A percentile compares a stretch with the other conserved stretches of the same genome.
phyloP scores from a whole-genome alignment of 1,140 invertebrate genomes.

The Scaptodrosophila lebanonensis region DNA sequence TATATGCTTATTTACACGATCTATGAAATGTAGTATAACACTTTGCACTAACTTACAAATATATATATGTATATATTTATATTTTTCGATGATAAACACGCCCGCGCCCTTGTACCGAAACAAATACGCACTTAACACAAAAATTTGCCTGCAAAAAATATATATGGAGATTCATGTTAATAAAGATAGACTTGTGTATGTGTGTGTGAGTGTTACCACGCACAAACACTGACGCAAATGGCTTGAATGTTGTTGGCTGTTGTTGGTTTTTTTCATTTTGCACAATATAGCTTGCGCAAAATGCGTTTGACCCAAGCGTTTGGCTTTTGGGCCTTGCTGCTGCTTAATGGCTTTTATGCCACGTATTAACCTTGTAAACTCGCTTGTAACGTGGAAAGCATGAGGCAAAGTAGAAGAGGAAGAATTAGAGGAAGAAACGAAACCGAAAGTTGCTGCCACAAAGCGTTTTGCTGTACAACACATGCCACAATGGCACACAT shows the following conservation, averaged over 20 bases:
- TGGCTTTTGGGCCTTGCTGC: not conserved
- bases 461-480: conserved; percentile 49
- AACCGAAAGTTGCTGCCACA: conserved; percentile 41
- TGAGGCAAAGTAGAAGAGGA: too few relatives aligned
- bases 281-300: not conserved
- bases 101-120: too few relatives aligned
- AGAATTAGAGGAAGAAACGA: too few relatives aligned
- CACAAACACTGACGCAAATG: conserved; percentile 50
- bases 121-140: conserved; percentile 41
- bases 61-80: conserved; percentile 44
- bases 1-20: conserved; percentile 50
- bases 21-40: conserved; percentile 4
- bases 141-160: conserved; percentile 50
- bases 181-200: too few relatives aligned
- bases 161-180: conserved; percentile 32
- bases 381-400: too few relatives aligned
- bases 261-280: not conserved
- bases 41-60: conserved; percentile 6
- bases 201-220: too few relatives aligned
- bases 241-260: conserved; percentile 34
- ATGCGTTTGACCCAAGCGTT: conserved; percentile 53
- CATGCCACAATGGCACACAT: conserved; percentile 29
- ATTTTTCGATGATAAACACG: too few relatives aligned
- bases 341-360: conserved; percentile 65
- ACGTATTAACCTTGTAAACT: conserved; percentile 57